These are phyloP conservation scores for Chrysolina americana DNA, from an alignment of 2,888 invertebrate species.

Conservation along the genomic window DNA sequence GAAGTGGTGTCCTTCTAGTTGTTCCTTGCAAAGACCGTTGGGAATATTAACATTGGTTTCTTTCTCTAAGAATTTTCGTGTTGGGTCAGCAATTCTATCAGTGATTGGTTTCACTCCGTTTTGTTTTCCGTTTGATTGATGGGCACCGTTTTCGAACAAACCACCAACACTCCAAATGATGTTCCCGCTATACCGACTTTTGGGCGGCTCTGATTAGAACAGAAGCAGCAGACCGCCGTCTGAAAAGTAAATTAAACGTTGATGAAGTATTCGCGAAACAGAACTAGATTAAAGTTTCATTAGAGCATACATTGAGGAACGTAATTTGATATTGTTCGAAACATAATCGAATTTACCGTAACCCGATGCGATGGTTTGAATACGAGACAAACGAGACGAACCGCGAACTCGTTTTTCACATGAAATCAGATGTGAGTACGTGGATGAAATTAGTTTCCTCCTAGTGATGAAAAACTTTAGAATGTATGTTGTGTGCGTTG, in stretches of 20 bases:
- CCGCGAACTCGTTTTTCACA: constrained; percentile 18
- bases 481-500: background rate
- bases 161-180: background rate
- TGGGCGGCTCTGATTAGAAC: constrained; percentile 13
- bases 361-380: constrained; percentile 21
- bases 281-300: constrained; percentile 45
- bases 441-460: background rate
- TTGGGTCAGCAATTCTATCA: too few species aligned
- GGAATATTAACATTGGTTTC: too few species aligned
- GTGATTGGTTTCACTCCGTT: too few species aligned
- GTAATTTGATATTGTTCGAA: constrained; percentile 44
- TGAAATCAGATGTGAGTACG: background rate
- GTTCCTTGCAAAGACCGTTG: too few species aligned
- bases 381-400: constrained; percentile 9
- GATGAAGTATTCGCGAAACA: constrained; percentile 41
- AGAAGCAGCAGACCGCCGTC: constrained; percentile 24
- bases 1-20: too few species aligned
- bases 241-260: constrained; percentile 44
- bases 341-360: constrained; percentile 40
- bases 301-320: constrained; percentile 38
- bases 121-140: background rate
- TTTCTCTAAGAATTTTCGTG: too few species aligned
- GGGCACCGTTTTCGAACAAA: background rate
- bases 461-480: background rate
- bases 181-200: background rate